Evolutionary conservation across 2,797 vertebrate genomes (phyloP), one percentile per base, ranked within the genome.

Genomic region (Platalea minor): DNA sequence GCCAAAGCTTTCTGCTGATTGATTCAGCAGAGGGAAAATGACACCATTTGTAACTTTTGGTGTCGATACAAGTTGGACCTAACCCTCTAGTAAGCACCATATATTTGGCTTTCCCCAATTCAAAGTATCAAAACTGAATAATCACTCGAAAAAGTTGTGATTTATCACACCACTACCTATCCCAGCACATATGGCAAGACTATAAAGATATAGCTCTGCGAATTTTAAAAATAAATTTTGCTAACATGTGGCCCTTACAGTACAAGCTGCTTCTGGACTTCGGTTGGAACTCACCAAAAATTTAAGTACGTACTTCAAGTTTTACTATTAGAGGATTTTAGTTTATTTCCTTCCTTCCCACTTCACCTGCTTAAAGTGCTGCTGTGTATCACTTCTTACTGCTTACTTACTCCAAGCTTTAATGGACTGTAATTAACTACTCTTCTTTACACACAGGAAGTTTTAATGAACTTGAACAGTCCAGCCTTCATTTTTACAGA

Each of bases 131-230:
- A 15, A 78, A 11, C n/a, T 24, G 35, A 69, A 24, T 7, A 29
- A 45, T 16, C 0, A 2, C 45, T 65, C 29, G 13, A 12, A 18
- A 29, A 12, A 35, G 35, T 1, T n/a, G 31, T 5, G 28, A 16
- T 59, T 76, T 50, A 5, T 33, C 65, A 69, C 39, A 20, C 31
- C 59, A 29, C 17, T 7, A 31, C 20, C 45, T 51, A 21, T 6
- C 29, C 19, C n/a, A 43, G 63, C 28, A 43, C 63, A 48, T 57
- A 17, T 0, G 7, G 10, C 61, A 64, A 10, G 25, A 33, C 10
- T 13, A 1, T 1, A 59, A 37, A 0, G 2, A 68, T 7, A 17
- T 0, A 35, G 24, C 18, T 39, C 18, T 28, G 18, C 3, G 14
- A 24, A 37, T 33, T 53, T 24, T 12, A 43, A 65, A 78, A 45